Evolutionary conservation across 2,797 vertebrate species (phyloP).

Genomic region (Gymnoscopelus braueri): DNA sequence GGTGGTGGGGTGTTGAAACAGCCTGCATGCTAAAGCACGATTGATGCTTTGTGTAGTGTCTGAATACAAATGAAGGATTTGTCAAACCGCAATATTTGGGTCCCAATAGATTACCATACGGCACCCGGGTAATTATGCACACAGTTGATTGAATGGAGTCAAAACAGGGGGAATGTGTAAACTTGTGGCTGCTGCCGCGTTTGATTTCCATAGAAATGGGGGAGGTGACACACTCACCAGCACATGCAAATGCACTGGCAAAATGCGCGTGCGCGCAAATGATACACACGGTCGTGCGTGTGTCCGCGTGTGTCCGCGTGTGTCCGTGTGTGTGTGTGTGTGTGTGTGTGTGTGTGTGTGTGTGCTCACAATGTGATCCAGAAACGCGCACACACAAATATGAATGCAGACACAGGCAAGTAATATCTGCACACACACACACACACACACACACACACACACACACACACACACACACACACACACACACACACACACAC

Average conservation of each 20-base stretch:
- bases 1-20: conserved; percentile 47
- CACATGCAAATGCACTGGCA: conserved; percentile 49
- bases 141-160: conserved; percentile 84
- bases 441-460: neutral
- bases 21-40: conserved; percentile 78
- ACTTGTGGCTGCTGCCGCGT: conserved; percentile 75
- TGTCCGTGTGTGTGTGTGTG: too few species aligned
- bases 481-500: conserved; percentile 1
- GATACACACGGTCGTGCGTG: conserved; percentile 1
- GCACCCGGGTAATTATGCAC: conserved; percentile 84
- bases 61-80: conserved; percentile 88
- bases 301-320: too few species aligned
- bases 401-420: conserved; percentile 28
- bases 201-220: conserved; percentile 81
- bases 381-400: conserved; percentile 36
- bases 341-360: too few species aligned
- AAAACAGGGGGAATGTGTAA: conserved; percentile 82
- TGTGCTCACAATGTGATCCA: conserved; percentile 36
- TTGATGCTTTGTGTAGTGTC: conserved; percentile 84
- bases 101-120: conserved; percentile 84
- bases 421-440: neutral
- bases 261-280: conserved; percentile 39
- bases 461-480: neutral
- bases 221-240: conserved; percentile 57
- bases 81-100: conserved; percentile 86